Conservation (phyloP, 2,797 vertebrate species). For the Betta splendens region DNA sequence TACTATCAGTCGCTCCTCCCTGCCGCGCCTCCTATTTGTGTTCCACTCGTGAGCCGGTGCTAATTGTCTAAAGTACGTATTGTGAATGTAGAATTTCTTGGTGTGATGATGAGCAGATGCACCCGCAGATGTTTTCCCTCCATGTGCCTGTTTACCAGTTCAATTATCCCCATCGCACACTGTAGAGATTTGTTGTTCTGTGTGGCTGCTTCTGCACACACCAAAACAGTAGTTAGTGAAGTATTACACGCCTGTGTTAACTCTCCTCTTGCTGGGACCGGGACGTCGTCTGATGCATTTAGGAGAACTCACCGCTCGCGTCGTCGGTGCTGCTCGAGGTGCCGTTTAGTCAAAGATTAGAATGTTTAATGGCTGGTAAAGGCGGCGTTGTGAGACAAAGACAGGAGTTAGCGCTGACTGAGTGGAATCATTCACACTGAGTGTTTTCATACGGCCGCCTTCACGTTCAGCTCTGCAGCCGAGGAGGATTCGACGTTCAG, state of each 20-base stretch:
- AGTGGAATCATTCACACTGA: background rate
- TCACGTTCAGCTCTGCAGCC: constrained; percentile 3
- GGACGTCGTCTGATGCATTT: background rate
- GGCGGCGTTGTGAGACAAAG: too few relatives aligned
- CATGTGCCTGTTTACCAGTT: constrained; percentile 68
- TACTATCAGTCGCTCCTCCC: constrained; percentile 34
- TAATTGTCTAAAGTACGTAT: constrained; percentile 59
- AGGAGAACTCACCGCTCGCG: background rate
- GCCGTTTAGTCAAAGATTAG: constrained; percentile 13
- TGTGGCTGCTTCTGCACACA: constrained; percentile 20
- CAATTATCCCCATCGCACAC: constrained; percentile 54
- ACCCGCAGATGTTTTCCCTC: constrained; percentile 66
- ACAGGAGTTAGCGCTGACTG: background rate
- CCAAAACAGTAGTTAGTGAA: constrained; percentile 34
- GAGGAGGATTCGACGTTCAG: constrained; percentile 36
- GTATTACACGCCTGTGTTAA: constrained; percentile 3
- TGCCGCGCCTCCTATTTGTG: constrained; percentile 24
- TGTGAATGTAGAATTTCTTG: constrained; percentile 49
- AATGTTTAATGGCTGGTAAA: constrained; percentile 8
- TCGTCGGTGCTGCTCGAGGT: background rate
- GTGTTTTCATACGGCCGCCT: constrained; percentile 1
- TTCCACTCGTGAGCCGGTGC: constrained; percentile 36
- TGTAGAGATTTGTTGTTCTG: constrained; percentile 56
- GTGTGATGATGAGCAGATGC: constrained; percentile 62
- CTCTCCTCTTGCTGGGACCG: background rate